These are phyloP conservation scores for Actinemys pallida DNA, from an alignment of 2,113 vertebrate genomes.

Conservation along the genomic window DNA sequence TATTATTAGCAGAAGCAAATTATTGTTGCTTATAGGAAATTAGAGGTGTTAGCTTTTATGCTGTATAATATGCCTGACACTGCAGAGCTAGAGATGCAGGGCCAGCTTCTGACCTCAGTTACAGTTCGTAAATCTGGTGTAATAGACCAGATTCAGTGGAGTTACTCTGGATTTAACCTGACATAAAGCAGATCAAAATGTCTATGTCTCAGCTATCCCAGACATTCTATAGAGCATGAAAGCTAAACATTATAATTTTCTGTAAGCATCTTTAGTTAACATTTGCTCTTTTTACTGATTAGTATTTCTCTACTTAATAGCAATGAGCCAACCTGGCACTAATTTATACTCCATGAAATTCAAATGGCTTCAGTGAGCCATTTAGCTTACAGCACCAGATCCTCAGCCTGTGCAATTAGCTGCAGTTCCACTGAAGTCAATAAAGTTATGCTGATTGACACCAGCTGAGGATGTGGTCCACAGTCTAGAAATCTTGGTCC, in stretches of 20 bases:
- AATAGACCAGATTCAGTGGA: accelerated
- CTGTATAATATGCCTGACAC: neutral
- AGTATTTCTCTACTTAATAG: neutral
- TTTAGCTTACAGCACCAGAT: neutral
- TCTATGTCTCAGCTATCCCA: accelerated
- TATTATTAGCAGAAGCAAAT: neutral
- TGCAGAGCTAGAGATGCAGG: neutral
- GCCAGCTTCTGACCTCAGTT: neutral
- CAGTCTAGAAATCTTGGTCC: neutral
- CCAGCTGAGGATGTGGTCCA: neutral
- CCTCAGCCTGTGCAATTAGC: neutral
- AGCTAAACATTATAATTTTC: neutral
- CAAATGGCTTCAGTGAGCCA: neutral
- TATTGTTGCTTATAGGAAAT: neutral
- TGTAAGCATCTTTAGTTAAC: neutral
- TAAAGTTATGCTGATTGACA: neutral
- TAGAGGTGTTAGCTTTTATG: accelerated
- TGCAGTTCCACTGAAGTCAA: neutral
- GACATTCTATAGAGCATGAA: neutral
- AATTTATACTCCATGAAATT: neutral
- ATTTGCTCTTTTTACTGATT: accelerated
- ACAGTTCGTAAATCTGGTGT: accelerated
- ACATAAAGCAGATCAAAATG: neutral
- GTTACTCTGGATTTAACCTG: neutral
- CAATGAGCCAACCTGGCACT: neutral